Evolutionary conservation across 2,888 invertebrate species (phyloP).

Genomic region (Dioctria linearis): DNA sequence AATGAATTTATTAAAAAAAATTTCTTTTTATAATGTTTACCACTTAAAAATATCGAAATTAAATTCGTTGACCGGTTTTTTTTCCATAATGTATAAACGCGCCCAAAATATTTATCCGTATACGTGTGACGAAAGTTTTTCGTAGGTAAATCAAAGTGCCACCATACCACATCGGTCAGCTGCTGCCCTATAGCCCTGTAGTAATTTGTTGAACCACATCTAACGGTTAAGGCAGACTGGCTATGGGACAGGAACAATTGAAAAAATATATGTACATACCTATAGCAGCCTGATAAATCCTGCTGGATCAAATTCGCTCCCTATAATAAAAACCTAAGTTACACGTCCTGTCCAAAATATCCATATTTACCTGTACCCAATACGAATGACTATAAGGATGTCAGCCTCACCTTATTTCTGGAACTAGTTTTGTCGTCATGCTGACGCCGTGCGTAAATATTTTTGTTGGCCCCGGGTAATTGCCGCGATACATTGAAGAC

Average conservation of each 20-base stretch:
- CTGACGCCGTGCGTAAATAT: constrained; percentile 47
- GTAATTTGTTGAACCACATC: constrained; percentile 51
- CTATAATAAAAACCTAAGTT: neutral
- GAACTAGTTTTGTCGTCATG: constrained; percentile 50
- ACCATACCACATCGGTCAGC: constrained; percentile 1
- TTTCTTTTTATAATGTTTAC: no score
- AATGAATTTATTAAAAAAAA: no score
- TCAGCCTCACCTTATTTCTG: neutral
- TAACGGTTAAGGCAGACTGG: neutral
- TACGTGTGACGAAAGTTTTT: constrained; percentile 1
- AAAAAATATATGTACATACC: neutral
- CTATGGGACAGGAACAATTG: neutral
- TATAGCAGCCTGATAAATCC: neutral
- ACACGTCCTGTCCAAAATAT: neutral
- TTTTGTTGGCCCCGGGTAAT: constrained; percentile 51
- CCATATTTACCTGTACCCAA: neutral
- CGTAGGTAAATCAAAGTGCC: neutral
- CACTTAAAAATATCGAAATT: no score
- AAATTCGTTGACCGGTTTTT: constrained; percentile 21
- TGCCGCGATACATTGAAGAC: constrained; percentile 39
- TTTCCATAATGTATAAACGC: neutral
- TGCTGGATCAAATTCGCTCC: neutral
- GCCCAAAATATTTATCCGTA: constrained; percentile 53
- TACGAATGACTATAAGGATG: constrained; percentile 4
- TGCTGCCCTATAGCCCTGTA: constrained; percentile 23